Base-by-base conservation (phyloP, 2,797 vertebrate genomes). In the Otolemur crassicaudatus region DNA sequence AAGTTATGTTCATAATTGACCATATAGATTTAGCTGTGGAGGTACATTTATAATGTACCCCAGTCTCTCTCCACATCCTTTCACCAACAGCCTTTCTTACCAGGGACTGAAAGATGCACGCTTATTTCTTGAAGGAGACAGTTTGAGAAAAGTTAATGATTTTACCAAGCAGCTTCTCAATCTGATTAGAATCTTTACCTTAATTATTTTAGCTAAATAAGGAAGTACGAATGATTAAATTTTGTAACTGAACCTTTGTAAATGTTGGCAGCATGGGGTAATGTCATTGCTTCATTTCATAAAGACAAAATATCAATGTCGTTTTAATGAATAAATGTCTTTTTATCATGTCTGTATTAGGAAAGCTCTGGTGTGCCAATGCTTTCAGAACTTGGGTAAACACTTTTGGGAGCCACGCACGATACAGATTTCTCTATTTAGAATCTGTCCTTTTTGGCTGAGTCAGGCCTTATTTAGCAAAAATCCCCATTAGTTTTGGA, bases 401-500 rank as follows among this genome's bases (percentile, higher is more conserved):
- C 22, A 17, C 40, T 46, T 80, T 87, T 90, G 75, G 75, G 40
- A 91, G 16, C 7, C 0, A 72, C 56, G 10, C 3, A 3, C 90
- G 69, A 86, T 87, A 56, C 69, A 93, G 87, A 93, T 95, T 96
- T 93, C 81, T 94, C 49, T 87, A 90, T 93, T 95, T 67, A 87
- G 83, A 91, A 31, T 88, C 23, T 95, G 22, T 87, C 84, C 67
- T 96, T 88, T 96, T 93, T 82, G 87, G 91, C 90, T 90, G 65
- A 87, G 27, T 96, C 94, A 89, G 81, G 95, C 65, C 88, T 97
- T 96, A 95, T 95, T 97, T 94, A 98, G 93, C 63, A 96, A 97
- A 97, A 90, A 69, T 88, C 29, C 60, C 61, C 93, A 34, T 95
- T 91, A 87, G 37, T 72, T 94, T 97, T 96, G 91, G 79, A 77